A percentile compares a stretch with the other conserved stretches of the same genome.
phyloP scores from a whole-genome alignment of 2,113 vertebrate species.

The Suricata suricatta region DNA sequence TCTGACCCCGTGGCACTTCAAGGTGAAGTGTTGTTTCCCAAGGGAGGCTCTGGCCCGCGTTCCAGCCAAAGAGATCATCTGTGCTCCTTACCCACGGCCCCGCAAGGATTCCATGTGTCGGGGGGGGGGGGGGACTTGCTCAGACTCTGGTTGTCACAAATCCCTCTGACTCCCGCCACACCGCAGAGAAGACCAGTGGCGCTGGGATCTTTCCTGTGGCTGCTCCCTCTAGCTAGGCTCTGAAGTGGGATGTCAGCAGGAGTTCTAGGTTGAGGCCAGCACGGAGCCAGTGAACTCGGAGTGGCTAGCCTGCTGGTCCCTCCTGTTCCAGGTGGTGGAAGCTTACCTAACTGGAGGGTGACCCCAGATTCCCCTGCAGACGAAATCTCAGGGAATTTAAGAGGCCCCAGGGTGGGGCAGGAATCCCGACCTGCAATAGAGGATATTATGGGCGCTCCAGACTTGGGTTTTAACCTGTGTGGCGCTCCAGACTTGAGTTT shows the following conservation, averaged over 20 bases:
- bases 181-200: not conserved
- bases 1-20: no score
- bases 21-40: not conserved
- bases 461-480: not conserved
- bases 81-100: accelerated
- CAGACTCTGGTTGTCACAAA: not conserved
- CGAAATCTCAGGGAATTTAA: accelerated
- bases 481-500: not conserved
- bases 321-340: not conserved
- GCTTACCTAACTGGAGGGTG: not conserved
- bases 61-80: not conserved
- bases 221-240: not conserved
- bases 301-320: accelerated
- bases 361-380: not conserved
- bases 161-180: not conserved
- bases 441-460: not conserved
- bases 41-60: no score
- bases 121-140: not conserved
- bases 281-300: not conserved
- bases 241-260: not conserved
- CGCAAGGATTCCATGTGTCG: not conserved
- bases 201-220: not conserved
- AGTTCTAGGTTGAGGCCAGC: accelerated
- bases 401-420: not conserved
- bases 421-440: not conserved